Conservation (phyloP, 2,113 vertebrate genomes). For the Buteo buteo region DNA sequence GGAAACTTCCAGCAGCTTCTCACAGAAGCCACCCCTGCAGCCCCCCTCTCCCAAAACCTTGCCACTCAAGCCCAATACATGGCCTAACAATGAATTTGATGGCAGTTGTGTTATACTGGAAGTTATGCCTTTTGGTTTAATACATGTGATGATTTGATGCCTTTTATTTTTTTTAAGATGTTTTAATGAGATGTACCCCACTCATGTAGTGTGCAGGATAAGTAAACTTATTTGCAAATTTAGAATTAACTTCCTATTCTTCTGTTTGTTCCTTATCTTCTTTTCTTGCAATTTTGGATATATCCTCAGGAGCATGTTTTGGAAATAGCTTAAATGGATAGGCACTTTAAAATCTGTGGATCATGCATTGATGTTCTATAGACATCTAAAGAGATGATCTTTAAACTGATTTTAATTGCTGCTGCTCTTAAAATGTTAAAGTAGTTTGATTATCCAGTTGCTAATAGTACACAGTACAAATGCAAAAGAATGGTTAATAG, state of each 20-base stretch:
- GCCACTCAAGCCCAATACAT: accelerated
- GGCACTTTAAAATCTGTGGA: not conserved
- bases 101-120: not conserved
- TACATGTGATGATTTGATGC: not conserved
- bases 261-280: not conserved
- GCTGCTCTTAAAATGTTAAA: not conserved
- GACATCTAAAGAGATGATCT: not conserved
- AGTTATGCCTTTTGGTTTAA: not conserved
- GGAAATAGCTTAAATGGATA: not conserved
- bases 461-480: not conserved
- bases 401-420: not conserved
- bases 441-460: not conserved
- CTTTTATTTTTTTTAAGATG: not conserved
- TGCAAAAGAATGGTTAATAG: not conserved
- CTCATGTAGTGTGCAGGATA: not conserved
- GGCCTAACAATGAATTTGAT: not conserved
- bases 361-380: not conserved
- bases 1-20: not conserved
- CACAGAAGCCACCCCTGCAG: not conserved
- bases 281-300: not conserved
- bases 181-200: not conserved
- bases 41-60: not conserved
- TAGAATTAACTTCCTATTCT: not conserved
- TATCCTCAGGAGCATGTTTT: not conserved
- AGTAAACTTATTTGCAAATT: not conserved